Evolutionary conservation across 2,797 vertebrate genomes (phyloP).

Genomic region (Leptatherina wallacei): DNA sequence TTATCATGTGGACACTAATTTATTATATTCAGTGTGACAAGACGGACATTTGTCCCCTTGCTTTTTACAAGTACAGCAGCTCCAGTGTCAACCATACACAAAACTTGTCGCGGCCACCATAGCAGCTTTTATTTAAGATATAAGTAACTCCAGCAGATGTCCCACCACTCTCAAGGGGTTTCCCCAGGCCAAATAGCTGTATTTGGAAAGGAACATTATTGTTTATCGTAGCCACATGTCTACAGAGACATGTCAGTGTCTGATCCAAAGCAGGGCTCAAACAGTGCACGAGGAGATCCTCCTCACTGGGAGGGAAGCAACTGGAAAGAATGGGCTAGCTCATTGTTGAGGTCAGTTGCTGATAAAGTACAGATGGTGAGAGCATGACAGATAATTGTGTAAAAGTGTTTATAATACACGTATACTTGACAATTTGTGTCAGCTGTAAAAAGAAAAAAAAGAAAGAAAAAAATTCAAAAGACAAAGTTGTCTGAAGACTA

Average conservation of each 20-base stretch:
- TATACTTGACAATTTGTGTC: not conserved
- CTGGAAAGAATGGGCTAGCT: conserved; percentile 54
- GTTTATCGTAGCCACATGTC: conserved; percentile 56
- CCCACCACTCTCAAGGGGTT: conserved; percentile 6
- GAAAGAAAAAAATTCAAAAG: not conserved
- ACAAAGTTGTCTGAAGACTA: not conserved
- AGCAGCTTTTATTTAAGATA: conserved; percentile 23
- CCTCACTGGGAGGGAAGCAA: conserved; percentile 20
- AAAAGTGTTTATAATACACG: not conserved
- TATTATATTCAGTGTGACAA: not conserved
- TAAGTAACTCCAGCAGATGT: conserved; percentile 14
- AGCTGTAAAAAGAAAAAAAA: not conserved
- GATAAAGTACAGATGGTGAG: conserved; percentile 27
- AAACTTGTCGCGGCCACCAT: not conserved
- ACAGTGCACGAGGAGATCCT: conserved; percentile 14
- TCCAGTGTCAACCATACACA: not conserved
- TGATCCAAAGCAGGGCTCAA: conserved; percentile 60
- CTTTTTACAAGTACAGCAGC: not conserved
- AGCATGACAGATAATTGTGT: conserved; percentile 3
- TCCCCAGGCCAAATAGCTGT: conserved; percentile 39
- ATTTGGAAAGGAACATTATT: conserved; percentile 70
- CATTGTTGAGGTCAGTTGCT: conserved; percentile 26
- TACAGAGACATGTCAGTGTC: conserved; percentile 33
- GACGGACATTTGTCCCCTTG: not conserved
- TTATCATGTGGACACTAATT: not conserved